Evolutionary conservation across 2,113 vertebrate species (phyloP), one percentile per base, ranked within the genome.

Genomic region (Heterotilapia buettikoferi): DNA sequence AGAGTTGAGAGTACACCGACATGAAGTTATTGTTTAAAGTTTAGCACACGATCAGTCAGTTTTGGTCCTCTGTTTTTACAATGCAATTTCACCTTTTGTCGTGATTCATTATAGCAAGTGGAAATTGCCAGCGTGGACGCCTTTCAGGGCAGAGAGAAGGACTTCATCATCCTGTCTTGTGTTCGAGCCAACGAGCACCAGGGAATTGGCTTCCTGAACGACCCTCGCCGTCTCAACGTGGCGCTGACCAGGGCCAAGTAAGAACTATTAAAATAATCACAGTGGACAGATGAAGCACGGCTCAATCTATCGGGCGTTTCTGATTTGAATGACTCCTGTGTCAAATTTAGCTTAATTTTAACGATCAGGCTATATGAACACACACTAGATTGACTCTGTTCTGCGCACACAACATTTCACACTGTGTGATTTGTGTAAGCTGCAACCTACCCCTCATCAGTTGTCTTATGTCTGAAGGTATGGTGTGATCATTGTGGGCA

Each of bases 61-160:
- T 71, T 9, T 31, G 6, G 24, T 82, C 31, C 18, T 45, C 8
- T 56, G 6, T 26, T 53, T 52, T 59, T 56, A 53, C 26, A 53
- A 9, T 63, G 1, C 8, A 84, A 5, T 71, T 21, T 56, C n/a
- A 10, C 19, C 3, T 78, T 45, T 12, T 88, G 6, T 45, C 5
- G 14, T 82, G 12, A 86, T 36, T 84, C 6, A 5, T 19, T 71
- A 16, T 78, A 99, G 99, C 98, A 99, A 95, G 99, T 99, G 89
- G 99, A 99, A 95, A 99, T 99, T 2, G 99, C 99, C 40, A 99
- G 99, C 0, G 99, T 99, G 89, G 99, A 99, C 1, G 99, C 99
- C 7, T 99, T 99, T 96, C 99, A 99, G 95, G 99, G 99, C 3
- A 94, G 99, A 16, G 99, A 99, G 95, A 99, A 99, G 92, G 99